Evolutionary conservation across 2,797 vertebrate species (phyloP), one percentile per base, ranked within the genome.

Genomic region (Muscicapa comitata): DNA sequence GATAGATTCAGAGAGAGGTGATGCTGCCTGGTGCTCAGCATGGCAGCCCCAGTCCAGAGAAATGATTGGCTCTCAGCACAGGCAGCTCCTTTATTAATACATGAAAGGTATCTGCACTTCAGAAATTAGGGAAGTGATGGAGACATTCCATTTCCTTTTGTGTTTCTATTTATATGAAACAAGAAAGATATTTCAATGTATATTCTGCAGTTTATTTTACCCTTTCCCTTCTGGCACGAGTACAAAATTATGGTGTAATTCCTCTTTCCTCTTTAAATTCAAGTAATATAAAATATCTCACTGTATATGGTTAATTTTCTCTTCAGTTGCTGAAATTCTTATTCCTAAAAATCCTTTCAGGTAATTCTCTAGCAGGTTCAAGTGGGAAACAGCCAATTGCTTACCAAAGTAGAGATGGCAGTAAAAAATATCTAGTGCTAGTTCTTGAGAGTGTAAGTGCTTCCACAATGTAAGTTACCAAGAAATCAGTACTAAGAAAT

Each of bases 201-300:
- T 94, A 76, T 75, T 94, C 74, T 45, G 45, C n/a, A 54, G 54
- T 14, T 38, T 62, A 73, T 61, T 96, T 82, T 26, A 40, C 19
- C 10, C 28, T 84, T 95, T 78, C 13, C 8, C 94, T 90, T 63
- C 33, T 62, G 28, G 3, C 17, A 76, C 53, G 28, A 38, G 4
- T 2, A 16, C 26, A 13, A 31, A n/a, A 61, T 43, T 48, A 12
- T 53, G 10, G 2, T 24, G 23, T 29, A 16, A 7, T 76, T 72
- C 29, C 10, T 21, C 18, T 78, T 83, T 86, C 17, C 7, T 78
- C 26, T 75, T 68, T 29, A 86, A 92, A 71, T 72, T 58, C 51
- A 58, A 7, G 6, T 47, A 31, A 28, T 71, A 65, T 19, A 43
- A 88, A 88, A 58, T 47, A 57, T 47, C 37, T 40, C 12, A 75